Evolutionary conservation across 2,797 vertebrate genomes (phyloP).

Genomic region (Clarias fuscus): DNA sequence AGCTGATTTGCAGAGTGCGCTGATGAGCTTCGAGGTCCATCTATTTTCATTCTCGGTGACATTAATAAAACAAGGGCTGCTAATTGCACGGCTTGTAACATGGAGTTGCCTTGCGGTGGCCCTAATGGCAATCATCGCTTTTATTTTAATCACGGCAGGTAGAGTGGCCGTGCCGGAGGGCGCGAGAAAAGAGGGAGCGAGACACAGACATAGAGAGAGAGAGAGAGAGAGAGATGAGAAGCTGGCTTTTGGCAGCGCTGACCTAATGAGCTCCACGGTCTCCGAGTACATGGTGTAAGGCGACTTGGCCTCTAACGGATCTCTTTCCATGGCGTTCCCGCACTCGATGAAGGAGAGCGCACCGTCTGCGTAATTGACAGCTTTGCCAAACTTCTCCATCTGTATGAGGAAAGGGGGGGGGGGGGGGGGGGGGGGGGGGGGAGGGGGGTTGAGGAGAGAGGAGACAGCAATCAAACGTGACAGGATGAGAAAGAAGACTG

Average conservation of each 20-base stretch:
- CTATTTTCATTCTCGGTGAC: constrained; percentile 78
- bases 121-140: constrained; percentile 71
- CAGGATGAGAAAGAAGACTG: constrained; percentile 1
- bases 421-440: neutral
- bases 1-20: constrained; percentile 32
- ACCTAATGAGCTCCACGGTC: constrained; percentile 98
- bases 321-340: constrained; percentile 96
- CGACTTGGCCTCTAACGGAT: constrained; percentile 95
- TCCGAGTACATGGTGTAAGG: constrained; percentile 99
- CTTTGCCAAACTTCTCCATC: constrained; percentile 97
- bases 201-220: too few species aligned
- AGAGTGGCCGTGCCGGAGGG: constrained; percentile 63
- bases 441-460: neutral
- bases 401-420: constrained; percentile 56
- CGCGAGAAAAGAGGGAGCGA: constrained; percentile 42
- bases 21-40: constrained; percentile 75
- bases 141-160: constrained; percentile 68
- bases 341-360: constrained; percentile 97
- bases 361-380: constrained; percentile 95
- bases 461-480: neutral
- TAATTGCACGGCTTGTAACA: constrained; percentile 79
- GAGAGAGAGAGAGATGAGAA: constrained; percentile 34
- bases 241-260: constrained; percentile 69
- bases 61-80: constrained; percentile 80
- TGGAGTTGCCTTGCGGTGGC: constrained; percentile 74